phyloP scores from a whole-genome alignment of 2,797 vertebrate species.

The Melanotaenia maccullochi region DNA sequence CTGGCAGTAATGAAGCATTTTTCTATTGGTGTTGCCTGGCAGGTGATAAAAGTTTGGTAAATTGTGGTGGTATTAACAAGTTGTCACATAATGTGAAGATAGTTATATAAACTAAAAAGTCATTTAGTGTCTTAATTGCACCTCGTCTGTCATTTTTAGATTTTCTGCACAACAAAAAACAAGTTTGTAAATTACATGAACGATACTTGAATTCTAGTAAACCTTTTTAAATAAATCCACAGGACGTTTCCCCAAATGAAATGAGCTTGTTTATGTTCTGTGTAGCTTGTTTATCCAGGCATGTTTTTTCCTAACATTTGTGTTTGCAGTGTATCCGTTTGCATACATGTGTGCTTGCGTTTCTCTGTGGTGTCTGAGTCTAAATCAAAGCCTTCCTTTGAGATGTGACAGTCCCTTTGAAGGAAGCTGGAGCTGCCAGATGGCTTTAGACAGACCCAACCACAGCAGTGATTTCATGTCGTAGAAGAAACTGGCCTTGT shows the following conservation, averaged over 20 bases:
- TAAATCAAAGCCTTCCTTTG: constrained; percentile 72
- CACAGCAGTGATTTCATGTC: constrained; percentile 40
- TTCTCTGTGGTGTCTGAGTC: constrained; percentile 29
- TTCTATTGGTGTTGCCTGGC: neutral
- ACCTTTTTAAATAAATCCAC: neutral
- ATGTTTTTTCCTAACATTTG: constrained; percentile 10
- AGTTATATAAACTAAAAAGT: neutral
- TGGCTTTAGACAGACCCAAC: constrained; percentile 52
- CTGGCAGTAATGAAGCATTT: neutral
- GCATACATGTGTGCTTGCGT: constrained; percentile 1
- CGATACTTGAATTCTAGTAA: neutral
- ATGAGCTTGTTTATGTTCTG: neutral
- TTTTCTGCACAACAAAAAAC: too few relatives aligned
- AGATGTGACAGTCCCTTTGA: constrained; percentile 68
- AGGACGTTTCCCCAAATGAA: neutral
- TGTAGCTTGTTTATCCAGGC: constrained; percentile 7
- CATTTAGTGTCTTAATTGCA: neutral
- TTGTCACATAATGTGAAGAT: neutral
- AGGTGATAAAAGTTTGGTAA: neutral
- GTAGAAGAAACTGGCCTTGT: constrained; percentile 25
- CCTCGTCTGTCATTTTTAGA: neutral
- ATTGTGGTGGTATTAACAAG: too few relatives aligned
- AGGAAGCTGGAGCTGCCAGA: constrained; percentile 62
- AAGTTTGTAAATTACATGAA: neutral
- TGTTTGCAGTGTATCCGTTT: constrained; percentile 42